These are phyloP conservation scores for Varanus salvator DNA, from an alignment of 2,113 vertebrate species.

Conservation along the genomic window DNA sequence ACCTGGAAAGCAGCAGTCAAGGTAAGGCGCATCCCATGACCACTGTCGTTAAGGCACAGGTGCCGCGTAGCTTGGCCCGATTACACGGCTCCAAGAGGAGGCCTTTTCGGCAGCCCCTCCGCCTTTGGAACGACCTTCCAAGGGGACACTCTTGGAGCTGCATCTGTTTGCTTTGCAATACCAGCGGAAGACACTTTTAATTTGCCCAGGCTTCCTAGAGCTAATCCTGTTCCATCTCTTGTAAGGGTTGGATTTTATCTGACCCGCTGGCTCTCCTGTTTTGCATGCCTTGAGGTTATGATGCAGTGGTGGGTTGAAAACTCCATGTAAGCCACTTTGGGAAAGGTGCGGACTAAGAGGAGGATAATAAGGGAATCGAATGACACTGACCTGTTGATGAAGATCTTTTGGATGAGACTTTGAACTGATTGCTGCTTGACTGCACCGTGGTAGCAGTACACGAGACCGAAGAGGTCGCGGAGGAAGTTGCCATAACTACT, in stretches of 20 bases:
- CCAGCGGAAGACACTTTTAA: no score
- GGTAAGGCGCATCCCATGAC: no score
- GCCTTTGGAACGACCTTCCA: no score
- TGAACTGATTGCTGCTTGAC: slow-evolving; percentile 95
- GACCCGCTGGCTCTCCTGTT: background rate
- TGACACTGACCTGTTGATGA: slow-evolving; percentile 86
- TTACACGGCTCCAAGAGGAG: no score
- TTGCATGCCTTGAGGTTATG: no score
- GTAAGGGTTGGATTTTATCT: background rate
- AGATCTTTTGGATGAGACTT: slow-evolving; percentile 90
- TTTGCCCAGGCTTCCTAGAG: no score
- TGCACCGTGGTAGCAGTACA: slow-evolving; percentile 97
- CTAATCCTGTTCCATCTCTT: background rate
- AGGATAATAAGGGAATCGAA: background rate
- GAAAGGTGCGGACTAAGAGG: background rate
- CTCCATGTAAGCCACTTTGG: background rate
- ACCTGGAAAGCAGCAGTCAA: no score
- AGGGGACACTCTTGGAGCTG: background rate
- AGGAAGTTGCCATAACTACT: slow-evolving; percentile 94
- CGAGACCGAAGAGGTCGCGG: slow-evolving; percentile 92
- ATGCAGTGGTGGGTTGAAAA: background rate
- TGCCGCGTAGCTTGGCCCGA: no score
- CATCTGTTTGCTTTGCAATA: background rate
- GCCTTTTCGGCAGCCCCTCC: no score
- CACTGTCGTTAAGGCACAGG: no score